Percentiles rank a stretch among this genome's conserved stretches.
Conservation (phyloP, 2,888 invertebrate species). For the Loripinus fragilis region DNA sequence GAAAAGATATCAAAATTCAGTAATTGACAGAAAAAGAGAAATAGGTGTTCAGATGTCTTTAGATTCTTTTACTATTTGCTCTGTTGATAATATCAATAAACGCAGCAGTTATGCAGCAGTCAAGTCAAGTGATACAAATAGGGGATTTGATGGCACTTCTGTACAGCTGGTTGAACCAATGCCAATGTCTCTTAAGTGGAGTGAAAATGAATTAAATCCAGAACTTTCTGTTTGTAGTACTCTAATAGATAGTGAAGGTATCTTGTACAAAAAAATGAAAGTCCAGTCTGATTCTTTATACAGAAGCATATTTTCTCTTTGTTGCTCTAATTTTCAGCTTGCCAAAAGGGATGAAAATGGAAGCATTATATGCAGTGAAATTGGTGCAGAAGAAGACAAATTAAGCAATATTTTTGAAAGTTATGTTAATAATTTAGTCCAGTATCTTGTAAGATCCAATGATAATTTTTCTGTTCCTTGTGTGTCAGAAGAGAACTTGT, state of each 20-base stretch:
- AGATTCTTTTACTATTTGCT: conserved; percentile 6
- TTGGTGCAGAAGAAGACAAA: background rate
- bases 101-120: conserved; percentile 6
- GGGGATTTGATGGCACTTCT: conserved; percentile 33
- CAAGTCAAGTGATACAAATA: too few relatives aligned
- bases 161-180: conserved; percentile 25
- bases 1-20: too few relatives aligned
- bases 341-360: background rate
- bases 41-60: background rate
- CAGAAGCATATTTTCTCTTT: background rate
- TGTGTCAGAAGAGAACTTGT: background rate
- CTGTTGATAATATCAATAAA: conserved; percentile 4
- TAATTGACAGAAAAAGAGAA: background rate
- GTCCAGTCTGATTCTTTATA: background rate
- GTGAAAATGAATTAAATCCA: background rate
- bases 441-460: too few relatives aligned
- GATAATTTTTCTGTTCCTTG: too few relatives aligned
- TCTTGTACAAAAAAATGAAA: background rate
- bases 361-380: background rate
- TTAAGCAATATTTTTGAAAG: too few relatives aligned
- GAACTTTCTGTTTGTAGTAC: background rate
- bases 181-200: background rate
- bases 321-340: background rate
- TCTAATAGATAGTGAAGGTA: too few relatives aligned
- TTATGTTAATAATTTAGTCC: background rate